Conservation (phyloP, 1,140 invertebrate genomes). For the Meloidogyne floridensis region DNA sequence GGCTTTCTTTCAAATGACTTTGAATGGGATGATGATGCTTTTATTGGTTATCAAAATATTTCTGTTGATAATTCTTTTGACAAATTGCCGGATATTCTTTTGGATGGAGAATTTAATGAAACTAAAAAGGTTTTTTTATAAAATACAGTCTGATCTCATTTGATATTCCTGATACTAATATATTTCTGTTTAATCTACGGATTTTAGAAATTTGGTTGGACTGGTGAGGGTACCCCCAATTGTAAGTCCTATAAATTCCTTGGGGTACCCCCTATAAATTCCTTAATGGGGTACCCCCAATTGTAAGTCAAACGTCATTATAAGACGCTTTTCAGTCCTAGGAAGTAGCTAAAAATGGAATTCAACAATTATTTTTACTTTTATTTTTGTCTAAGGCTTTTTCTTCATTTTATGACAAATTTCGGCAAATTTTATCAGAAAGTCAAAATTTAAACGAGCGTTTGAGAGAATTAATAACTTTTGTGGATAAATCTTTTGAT, state of each 20-base stretch:
- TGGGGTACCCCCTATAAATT: too few relatives aligned
- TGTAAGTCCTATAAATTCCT: too few relatives aligned
- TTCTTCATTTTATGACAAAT: not conserved
- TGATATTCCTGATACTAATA: not conserved
- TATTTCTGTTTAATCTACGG: not conserved
- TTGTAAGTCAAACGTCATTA: too few relatives aligned
- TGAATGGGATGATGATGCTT: slow-evolving; percentile 30
- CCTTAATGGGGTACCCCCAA: too few relatives aligned
- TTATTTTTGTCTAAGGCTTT: slow-evolving; percentile 6
- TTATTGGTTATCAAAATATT: not conserved
- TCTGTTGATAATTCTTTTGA: not conserved
- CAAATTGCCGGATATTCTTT: slow-evolving; percentile 5
- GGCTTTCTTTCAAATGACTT: slow-evolving; percentile 21
- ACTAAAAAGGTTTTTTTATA: slow-evolving; percentile 12
- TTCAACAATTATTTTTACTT: not conserved
- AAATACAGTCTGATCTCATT: too few relatives aligned
- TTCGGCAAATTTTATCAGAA: not conserved
- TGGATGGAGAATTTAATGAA: not conserved
- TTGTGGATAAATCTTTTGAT: slow-evolving; percentile 20
- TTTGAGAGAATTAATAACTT: slow-evolving; percentile 11
- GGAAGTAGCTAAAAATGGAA: too few relatives aligned
- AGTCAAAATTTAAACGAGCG: slow-evolving; percentile 6
- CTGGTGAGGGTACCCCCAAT: too few relatives aligned
- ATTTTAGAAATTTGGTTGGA: too few relatives aligned
- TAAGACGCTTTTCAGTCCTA: too few relatives aligned